Conservation (phyloP, 2,113 vertebrate species). For the Ptilorrhoa leucosticta region DNA sequence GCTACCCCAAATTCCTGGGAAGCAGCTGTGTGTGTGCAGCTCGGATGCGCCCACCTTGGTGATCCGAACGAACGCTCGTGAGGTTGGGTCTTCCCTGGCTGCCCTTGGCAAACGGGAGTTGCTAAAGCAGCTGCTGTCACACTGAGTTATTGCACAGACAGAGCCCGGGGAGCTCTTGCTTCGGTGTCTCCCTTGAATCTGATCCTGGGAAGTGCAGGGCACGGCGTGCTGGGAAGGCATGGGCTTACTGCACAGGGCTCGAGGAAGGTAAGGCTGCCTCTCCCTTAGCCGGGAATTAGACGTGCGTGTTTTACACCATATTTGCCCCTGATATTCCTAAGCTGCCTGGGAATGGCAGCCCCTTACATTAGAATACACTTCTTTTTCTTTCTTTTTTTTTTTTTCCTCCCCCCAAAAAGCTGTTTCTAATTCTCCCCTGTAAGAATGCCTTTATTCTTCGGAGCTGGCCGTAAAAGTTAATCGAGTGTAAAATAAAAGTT, state of each 20-base stretch:
- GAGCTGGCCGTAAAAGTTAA: constrained; percentile 54
- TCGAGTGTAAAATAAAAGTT: constrained; percentile 56
- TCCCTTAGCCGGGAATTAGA: background rate
- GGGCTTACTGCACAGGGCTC: background rate
- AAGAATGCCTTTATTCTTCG: constrained; percentile 38
- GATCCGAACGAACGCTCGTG: background rate
- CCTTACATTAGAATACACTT: background rate
- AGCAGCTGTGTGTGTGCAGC: background rate
- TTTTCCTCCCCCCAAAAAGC: background rate
- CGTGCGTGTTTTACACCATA: background rate
- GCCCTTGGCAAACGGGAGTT: background rate
- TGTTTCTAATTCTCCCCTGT: constrained; percentile 32
- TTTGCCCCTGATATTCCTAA: background rate
- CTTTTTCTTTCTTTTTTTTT: background rate
- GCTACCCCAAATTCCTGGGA: background rate
- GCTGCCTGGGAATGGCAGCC: background rate
- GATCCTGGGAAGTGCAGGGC: background rate
- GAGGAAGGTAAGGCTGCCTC: background rate
- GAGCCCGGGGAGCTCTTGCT: background rate
- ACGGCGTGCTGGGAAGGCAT: background rate
- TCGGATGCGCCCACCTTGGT: background rate
- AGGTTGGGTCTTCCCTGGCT: background rate
- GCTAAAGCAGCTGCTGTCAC: background rate
- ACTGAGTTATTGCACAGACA: background rate
- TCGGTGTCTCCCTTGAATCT: fast-evolving